Percentiles rank a stretch among this genome's conserved stretches.
phyloP scores from a whole-genome alignment of 2,888 invertebrate genomes.

The Lasioglossum calceatum region DNA sequence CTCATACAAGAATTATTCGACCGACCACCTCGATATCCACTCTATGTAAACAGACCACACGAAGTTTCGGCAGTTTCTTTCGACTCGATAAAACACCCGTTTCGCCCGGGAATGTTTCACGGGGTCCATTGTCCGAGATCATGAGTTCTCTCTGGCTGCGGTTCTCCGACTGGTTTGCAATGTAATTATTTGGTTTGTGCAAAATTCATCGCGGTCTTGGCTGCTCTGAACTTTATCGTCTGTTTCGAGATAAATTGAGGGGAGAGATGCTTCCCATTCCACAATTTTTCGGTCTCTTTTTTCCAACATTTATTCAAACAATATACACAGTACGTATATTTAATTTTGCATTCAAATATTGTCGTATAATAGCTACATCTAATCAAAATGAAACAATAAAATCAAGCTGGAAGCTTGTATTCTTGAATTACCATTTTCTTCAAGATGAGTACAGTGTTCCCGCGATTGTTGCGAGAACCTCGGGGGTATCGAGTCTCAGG shows the following conservation, averaged over 20 bases:
- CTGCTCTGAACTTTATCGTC: neutral
- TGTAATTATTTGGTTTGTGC: neutral
- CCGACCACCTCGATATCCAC: neutral
- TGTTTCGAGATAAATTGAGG: neutral
- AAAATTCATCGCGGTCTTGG: neutral
- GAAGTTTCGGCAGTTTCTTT: neutral
- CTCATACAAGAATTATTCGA: conserved; percentile 20
- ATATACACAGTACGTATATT: too few relatives aligned
- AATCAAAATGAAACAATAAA: too few relatives aligned
- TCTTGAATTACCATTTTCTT: too few relatives aligned
- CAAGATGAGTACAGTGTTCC: too few relatives aligned
- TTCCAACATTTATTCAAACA: too few relatives aligned
- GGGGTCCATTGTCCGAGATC: neutral
- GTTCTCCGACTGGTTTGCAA: neutral
- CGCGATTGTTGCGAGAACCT: too few relatives aligned
- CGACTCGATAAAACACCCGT: neutral
- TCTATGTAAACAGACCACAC: conserved; percentile 7
- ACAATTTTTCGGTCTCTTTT: too few relatives aligned
- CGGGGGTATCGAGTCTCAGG: too few relatives aligned
- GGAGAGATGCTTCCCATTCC: neutral
- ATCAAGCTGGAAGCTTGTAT: too few relatives aligned
- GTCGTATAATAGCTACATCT: too few relatives aligned
- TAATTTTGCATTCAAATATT: too few relatives aligned
- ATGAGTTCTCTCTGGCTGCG: neutral
- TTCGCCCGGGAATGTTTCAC: neutral